Evolutionary conservation across 23 tunicate genomes (phyloP), one percentile per base, ranked within the genome.

Genomic region (Phallusia fumigata): DNA sequence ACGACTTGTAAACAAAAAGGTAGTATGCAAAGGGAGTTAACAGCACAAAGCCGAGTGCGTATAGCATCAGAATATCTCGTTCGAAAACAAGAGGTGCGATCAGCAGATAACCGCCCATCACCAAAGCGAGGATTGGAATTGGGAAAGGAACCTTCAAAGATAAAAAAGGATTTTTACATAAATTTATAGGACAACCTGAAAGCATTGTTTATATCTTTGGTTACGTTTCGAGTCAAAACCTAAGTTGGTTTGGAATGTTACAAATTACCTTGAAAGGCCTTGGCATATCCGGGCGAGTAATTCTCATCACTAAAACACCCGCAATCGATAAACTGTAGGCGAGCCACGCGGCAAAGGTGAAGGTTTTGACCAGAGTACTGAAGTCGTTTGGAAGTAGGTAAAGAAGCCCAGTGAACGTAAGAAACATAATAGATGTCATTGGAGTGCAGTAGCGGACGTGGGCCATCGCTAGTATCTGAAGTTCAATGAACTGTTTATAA

Each of bases 261-360:
- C n/a, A n/a, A n/a, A n/a, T 1, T 34, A 77, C 80, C 80, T 77
- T 77, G 16, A 34, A 77, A 0, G 80, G 80, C 0, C 80, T 10
- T 19, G 35, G 15, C 52, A 77, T 40, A 0, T 35, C 19, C 0
- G 80, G 52, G 8, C 44, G 52, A 31, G 49, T 21, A 12, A 34
- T 77, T 40, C 80, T 36, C 33, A 77, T 21, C 15, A 77, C 35
- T 10, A 77, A 77, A 35, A 77, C 30, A 10, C 52, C 6, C 3
- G 50, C 44, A 6, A 30, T 77, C 0, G 53, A 18, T 3, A 77
- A 22, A 19, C 30, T 53, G 0, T 10, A 15, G 53, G 35, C 35
- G 26, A 45, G 35, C 80, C 80, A 77, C 28, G 6, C 35, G 8
- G 18, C 30, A 40, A 77, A 77, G 26, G 30, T 45, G 30, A 77